These are phyloP conservation scores for Rostratula benghalensis DNA, from an alignment of 2,113 vertebrate species.

Conservation along the genomic window DNA sequence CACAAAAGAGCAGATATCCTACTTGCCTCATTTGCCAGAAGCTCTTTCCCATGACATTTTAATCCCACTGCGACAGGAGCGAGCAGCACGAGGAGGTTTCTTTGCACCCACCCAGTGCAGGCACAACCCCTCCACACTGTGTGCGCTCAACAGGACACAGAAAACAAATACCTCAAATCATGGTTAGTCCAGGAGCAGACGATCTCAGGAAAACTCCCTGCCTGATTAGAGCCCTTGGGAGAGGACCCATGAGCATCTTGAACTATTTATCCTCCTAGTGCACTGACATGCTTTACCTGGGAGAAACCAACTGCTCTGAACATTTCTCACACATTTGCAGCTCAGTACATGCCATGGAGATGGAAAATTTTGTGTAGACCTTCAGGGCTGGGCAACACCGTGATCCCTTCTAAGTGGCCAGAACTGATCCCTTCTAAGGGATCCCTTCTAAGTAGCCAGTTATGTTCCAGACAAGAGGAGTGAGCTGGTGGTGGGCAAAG, in stretches of 20 bases:
- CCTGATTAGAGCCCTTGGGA: not conserved
- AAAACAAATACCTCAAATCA: not conserved
- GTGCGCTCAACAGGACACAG: rapidly evolving
- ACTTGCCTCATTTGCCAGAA: slow-evolving; percentile 14
- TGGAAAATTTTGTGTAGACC: not conserved
- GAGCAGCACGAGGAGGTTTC: not conserved
- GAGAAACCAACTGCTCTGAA: not conserved
- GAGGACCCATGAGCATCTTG: not conserved
- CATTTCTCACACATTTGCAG: not conserved
- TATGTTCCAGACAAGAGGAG: not conserved
- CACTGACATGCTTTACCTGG: not conserved
- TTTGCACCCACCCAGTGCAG: not conserved
- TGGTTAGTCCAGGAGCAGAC: not conserved
- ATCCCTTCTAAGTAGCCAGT: not conserved
- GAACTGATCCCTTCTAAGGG: too few relatives aligned
- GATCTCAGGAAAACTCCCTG: not conserved
- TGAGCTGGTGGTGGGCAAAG: not conserved
- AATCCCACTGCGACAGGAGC: slow-evolving; percentile 47
- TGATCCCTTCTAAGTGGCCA: not conserved
- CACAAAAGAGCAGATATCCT: slow-evolving; percentile 38
- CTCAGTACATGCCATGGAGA: not conserved
- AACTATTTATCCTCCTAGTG: not conserved
- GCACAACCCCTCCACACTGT: not conserved
- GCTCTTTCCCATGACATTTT: slow-evolving; percentile 72
- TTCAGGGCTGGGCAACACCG: not conserved